Conservation (phyloP, 1,140 invertebrate species). For the Frieseomelitta varia region DNA sequence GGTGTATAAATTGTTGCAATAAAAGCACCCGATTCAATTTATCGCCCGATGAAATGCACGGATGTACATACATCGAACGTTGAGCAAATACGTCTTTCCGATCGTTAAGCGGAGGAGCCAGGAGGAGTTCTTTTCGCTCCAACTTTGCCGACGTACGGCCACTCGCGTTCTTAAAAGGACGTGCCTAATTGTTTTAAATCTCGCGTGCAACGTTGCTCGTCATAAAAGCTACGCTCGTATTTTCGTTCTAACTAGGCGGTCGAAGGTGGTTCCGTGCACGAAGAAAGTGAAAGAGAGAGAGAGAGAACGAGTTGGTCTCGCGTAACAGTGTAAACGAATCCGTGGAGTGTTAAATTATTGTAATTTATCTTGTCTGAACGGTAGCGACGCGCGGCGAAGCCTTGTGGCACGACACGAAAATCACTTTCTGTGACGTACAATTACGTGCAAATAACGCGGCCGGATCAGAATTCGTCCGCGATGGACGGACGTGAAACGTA, state of each 20-base stretch:
- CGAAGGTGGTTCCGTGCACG: background rate
- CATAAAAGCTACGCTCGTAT: background rate
- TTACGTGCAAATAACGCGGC: slow-evolving; percentile 46
- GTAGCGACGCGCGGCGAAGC: slow-evolving; percentile 26
- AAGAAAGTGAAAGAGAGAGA: background rate
- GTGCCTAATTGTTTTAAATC: background rate
- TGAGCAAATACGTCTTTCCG: slow-evolving; percentile 1
- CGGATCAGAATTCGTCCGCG: slow-evolving; percentile 55
- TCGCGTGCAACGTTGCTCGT: background rate
- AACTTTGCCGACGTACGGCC: background rate
- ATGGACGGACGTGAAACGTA: background rate
- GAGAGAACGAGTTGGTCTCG: background rate
- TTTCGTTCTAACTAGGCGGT: background rate
- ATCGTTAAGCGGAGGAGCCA: background rate
- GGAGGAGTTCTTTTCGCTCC: background rate
- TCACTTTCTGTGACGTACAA: slow-evolving; percentile 44
- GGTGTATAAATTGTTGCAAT: slow-evolving; percentile 26
- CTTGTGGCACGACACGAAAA: slow-evolving; percentile 35
- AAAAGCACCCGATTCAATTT: slow-evolving; percentile 11
- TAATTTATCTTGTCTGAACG: slow-evolving; percentile 46
- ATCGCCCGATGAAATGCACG: background rate
- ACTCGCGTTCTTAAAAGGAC: background rate
- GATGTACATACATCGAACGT: background rate
- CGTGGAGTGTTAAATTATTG: slow-evolving; percentile 50
- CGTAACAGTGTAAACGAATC: slow-evolving; percentile 33